Conservation (phyloP, 2,797 vertebrate genomes). For the Pogonophryne albipinna region DNA sequence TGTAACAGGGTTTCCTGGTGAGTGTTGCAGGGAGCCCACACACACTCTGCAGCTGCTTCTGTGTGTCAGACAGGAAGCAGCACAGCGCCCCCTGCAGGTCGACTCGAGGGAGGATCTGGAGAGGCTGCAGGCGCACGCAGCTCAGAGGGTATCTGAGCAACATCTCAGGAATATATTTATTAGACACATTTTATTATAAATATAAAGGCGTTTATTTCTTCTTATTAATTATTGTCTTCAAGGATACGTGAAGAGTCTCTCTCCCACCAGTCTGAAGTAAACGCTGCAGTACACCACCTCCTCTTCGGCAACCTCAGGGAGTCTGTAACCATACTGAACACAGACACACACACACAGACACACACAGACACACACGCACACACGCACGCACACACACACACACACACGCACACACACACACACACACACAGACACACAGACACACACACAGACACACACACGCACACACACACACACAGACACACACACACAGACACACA, state of each 20-base stretch:
- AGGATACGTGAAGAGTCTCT: constrained; percentile 92
- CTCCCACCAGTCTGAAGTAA: constrained; percentile 89
- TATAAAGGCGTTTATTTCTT: neutral
- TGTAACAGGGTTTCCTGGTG: constrained; percentile 84
- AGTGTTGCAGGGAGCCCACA: constrained; percentile 89
- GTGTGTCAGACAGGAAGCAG: constrained; percentile 87
- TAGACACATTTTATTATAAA: no score
- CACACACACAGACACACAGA: no score
- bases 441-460: no score
- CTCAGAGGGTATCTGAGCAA: constrained; percentile 88
- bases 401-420: no score
- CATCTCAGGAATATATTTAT: constrained; percentile 14
- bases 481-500: no score
- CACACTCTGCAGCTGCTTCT: constrained; percentile 77
- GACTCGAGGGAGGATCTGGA: constrained; percentile 85
- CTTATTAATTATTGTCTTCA: neutral
- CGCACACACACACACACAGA: no score
- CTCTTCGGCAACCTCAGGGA: constrained; percentile 84
- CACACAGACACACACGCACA: no score
- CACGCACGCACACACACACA: no score
- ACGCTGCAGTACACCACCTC: constrained; percentile 87
- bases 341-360: no score
- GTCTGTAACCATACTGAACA: constrained; percentile 91
- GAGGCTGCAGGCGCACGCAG: constrained; percentile 90
- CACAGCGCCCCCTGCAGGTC: constrained; percentile 83